Evolutionary conservation across 2,797 vertebrate genomes (phyloP).

Genomic region (Chiroxiphia lanceolata): DNA sequence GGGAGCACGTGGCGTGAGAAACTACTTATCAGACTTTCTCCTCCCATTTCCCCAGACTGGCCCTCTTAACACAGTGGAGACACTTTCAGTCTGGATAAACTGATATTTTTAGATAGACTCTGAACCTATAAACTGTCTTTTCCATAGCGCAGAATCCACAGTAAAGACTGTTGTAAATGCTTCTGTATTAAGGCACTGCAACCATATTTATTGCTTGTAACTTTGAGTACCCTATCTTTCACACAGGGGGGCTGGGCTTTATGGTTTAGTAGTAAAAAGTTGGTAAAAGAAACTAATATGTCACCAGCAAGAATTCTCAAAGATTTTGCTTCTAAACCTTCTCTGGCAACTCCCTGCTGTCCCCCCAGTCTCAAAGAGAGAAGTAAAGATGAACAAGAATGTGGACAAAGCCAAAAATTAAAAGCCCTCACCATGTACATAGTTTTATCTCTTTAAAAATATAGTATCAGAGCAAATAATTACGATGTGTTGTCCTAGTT

Average conservation of each 20-base stretch:
- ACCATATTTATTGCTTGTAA: neutral
- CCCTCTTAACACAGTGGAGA: neutral
- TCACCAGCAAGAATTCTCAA: neutral
- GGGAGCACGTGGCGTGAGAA: accelerated
- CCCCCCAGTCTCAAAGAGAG: neutral
- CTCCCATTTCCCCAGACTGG: neutral
- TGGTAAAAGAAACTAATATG: neutral
- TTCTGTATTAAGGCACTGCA: neutral
- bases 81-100: neutral
- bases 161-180: neutral
- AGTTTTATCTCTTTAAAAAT: neutral
- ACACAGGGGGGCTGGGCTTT: neutral
- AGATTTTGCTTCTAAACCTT: neutral
- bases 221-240: neutral
- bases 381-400: neutral
- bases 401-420: neutral
- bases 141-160: neutral
- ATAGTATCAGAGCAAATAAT: neutral
- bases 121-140: neutral
- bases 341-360: neutral
- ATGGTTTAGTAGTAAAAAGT: neutral
- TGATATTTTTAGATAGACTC: neutral
- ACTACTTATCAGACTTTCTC: neutral
- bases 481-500: neutral
- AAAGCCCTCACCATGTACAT: neutral